A percentile compares a stretch with the other conserved stretches of the same genome.
Evolutionary conservation across 2,113 vertebrate genomes (phyloP).

Genomic region (Clupea harengus): DNA sequence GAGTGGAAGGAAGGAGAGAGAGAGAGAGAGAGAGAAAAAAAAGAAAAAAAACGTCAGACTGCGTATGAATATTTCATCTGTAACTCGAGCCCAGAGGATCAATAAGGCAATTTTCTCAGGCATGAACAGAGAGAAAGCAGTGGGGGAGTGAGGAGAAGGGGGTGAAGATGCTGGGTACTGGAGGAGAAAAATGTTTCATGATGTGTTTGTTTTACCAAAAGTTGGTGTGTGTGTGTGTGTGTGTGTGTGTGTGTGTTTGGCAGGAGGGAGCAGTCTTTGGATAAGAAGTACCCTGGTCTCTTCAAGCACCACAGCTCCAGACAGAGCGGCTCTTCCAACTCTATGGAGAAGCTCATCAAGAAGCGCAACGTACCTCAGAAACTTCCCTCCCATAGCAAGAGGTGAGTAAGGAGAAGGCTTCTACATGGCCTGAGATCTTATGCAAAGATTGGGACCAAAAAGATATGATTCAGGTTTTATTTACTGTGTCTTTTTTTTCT

Average conservation of each 20-base stretch:
- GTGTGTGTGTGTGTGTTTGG: background rate
- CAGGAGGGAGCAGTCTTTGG: conserved; percentile 91
- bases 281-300: conserved; percentile 87
- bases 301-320: conserved; percentile 84
- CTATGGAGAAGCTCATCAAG: conserved; percentile 94
- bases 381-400: conserved; percentile 86
- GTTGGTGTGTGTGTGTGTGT: background rate
- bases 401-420: conserved; percentile 61
- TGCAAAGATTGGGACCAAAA: background rate
- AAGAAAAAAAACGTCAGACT: background rate
- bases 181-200: background rate
- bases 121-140: background rate
- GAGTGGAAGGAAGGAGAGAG: background rate
- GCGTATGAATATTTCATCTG: conserved; percentile 18
- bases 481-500: background rate
- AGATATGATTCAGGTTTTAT: background rate
- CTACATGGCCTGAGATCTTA: background rate
- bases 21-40: background rate
- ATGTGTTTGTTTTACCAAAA: background rate
- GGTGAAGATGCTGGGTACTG: background rate
- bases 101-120: background rate
- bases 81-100: background rate
- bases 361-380: conserved; percentile 95
- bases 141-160: background rate
- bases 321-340: conserved; percentile 83